phyloP scores from a whole-genome alignment of 2,888 invertebrate genomes.

The Galerucella pusilla region DNA sequence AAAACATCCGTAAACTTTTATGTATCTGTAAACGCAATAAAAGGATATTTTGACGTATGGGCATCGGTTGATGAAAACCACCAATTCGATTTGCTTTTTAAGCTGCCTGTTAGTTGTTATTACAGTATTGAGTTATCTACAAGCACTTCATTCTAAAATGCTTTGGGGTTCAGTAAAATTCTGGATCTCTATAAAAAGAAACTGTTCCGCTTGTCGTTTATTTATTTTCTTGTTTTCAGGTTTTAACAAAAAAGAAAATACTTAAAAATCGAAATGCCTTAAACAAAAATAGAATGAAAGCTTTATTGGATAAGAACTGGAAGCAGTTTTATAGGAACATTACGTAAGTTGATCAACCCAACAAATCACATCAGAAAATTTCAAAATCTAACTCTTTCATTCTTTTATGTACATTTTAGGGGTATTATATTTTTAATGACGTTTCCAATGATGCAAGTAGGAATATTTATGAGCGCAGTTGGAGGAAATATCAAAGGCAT shows the following conservation, averaged over 20 bases:
- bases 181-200: too few species aligned
- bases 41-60: too few species aligned
- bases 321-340: slow-evolving; percentile 55
- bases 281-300: slow-evolving; percentile 46
- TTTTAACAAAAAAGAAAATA: slow-evolving; percentile 39
- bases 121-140: too few species aligned
- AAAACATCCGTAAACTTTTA: too few species aligned
- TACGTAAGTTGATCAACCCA: slow-evolving; percentile 46
- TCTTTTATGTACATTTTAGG: slow-evolving; percentile 65
- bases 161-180: too few species aligned
- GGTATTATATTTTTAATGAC: slow-evolving; percentile 83
- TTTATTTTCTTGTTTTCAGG: slow-evolving; percentile 21
- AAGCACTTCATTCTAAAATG: too few species aligned
- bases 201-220: not conserved
- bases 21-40: too few species aligned
- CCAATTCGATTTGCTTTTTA: too few species aligned
- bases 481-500: slow-evolving; percentile 81
- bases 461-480: slow-evolving; percentile 83
- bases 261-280: slow-evolving; percentile 45
- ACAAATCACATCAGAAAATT: too few species aligned
- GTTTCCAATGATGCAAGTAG: slow-evolving; percentile 84
- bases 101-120: too few species aligned
- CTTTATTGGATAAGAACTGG: slow-evolving; percentile 54
- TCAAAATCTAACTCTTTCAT: too few species aligned
- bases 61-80: too few species aligned